Conservation (phyloP, 2,113 vertebrate species). For the Leuciscus idus region DNA sequence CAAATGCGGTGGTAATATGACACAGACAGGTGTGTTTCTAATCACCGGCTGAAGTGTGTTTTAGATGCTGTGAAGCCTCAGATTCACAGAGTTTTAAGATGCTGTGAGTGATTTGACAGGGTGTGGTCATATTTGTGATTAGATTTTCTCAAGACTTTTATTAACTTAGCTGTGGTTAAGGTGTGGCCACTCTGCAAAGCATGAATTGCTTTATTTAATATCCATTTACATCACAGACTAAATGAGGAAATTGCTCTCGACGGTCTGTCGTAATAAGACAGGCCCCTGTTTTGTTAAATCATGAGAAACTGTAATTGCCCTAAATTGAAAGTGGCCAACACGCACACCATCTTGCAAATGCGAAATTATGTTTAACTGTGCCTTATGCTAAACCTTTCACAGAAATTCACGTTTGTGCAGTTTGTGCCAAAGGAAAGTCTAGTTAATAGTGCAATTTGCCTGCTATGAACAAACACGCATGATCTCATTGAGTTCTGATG, state of each 20-base stretch:
- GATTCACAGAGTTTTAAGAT: neutral
- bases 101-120: constrained; percentile 46
- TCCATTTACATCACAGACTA: constrained; percentile 63
- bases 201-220: constrained; percentile 78
- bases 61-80: neutral
- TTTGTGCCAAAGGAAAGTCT: constrained; percentile 32
- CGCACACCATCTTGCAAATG: constrained; percentile 31
- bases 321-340: neutral
- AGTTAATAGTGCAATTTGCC: constrained; percentile 37
- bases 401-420: constrained; percentile 12
- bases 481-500: constrained; percentile 46
- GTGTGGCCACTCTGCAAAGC: constrained; percentile 73
- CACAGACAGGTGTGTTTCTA: neutral
- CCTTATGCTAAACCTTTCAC: neutral
- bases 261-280: constrained; percentile 46
- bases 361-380: constrained; percentile 28
- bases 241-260: constrained; percentile 57
- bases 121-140: constrained; percentile 63
- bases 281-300: constrained; percentile 37
- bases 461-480: constrained; percentile 39
- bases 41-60: neutral
- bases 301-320: constrained; percentile 32
- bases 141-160: constrained; percentile 73
- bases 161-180: constrained; percentile 68
- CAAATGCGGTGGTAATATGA: neutral